These are phyloP conservation scores for Gymnocephalus cernua DNA, from an alignment of 2,113 vertebrate species.

Conservation along the genomic window DNA sequence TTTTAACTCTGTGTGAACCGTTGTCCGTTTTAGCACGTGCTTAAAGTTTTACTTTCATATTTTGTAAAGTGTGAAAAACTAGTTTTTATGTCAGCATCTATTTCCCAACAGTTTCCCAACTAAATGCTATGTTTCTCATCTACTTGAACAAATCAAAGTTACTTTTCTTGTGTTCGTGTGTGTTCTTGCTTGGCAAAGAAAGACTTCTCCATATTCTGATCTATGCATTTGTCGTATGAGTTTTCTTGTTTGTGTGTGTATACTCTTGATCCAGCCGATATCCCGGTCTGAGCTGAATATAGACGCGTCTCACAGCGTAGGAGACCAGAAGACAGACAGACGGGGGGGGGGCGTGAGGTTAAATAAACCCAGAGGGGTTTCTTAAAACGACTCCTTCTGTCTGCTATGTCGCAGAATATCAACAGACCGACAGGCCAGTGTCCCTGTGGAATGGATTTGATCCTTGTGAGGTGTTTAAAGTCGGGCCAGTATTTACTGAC, in stretches of 20 bases:
- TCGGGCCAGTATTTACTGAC: neutral
- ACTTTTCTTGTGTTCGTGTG: too few relatives aligned
- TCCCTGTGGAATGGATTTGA: neutral
- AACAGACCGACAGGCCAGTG: constrained; percentile 24
- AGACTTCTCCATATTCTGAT: neutral
- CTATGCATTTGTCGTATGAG: neutral
- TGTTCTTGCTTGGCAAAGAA: neutral
- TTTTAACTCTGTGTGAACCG: neutral
- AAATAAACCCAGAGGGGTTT: constrained; percentile 64
- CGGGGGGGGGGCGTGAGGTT: constrained; percentile 39
- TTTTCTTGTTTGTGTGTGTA: neutral
- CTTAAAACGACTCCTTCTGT: constrained; percentile 40
- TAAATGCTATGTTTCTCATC: neutral
- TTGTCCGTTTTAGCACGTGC: too few relatives aligned
- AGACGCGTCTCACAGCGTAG: neutral
- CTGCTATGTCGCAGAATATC: constrained; percentile 18
- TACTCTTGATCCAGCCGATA: neutral
- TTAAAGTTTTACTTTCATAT: neutral
- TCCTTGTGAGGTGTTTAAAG: neutral
- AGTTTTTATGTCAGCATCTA: neutral
- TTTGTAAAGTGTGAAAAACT: neutral
- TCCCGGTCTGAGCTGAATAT: constrained; percentile 39
- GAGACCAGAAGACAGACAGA: constrained; percentile 32
- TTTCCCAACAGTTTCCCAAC: neutral
- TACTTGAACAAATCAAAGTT: neutral